phyloP scores from a whole-genome alignment of 2,888 invertebrate genomes.

The Leistus spinibarbis region DNA sequence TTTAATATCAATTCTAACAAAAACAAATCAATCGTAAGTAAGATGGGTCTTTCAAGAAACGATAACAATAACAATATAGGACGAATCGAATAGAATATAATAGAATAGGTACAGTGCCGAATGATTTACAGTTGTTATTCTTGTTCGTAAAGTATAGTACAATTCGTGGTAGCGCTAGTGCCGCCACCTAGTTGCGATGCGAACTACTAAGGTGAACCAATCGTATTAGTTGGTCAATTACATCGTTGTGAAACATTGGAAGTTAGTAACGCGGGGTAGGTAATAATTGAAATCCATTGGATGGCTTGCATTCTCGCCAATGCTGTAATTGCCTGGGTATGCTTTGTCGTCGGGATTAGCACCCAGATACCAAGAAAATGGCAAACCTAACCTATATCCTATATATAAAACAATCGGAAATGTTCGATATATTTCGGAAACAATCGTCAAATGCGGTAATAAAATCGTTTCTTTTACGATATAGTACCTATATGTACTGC shows the following conservation, averaged over 20 bases:
- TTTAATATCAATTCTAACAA: neutral
- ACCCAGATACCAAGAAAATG: constrained; percentile 1
- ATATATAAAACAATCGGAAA: neutral
- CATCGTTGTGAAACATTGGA: constrained; percentile 55
- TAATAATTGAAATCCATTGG: constrained; percentile 59
- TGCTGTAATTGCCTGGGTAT: constrained; percentile 57
- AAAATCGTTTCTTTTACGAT: neutral
- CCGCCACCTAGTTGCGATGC: neutral
- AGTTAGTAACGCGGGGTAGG: constrained; percentile 53
- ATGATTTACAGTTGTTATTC: constrained; percentile 25
- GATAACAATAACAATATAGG: constrained; percentile 32
- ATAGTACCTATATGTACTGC: neutral
- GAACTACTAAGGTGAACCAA: constrained; percentile 53
- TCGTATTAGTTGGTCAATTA: constrained; percentile 59
- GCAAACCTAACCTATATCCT: neutral
- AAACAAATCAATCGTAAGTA: neutral
- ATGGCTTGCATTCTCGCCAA: constrained; percentile 57
- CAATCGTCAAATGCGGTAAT: neutral
- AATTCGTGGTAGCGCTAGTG: neutral
- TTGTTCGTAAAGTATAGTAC: constrained; percentile 13
- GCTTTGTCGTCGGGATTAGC: constrained; percentile 40
- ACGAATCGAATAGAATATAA: too few relatives aligned
- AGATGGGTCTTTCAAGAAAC: neutral
- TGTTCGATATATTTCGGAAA: neutral
- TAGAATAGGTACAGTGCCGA: constrained; percentile 7